These are phyloP conservation scores for Urosaurus nigricauda DNA, from an alignment of 2,797 vertebrate species.

Conservation along the genomic window DNA sequence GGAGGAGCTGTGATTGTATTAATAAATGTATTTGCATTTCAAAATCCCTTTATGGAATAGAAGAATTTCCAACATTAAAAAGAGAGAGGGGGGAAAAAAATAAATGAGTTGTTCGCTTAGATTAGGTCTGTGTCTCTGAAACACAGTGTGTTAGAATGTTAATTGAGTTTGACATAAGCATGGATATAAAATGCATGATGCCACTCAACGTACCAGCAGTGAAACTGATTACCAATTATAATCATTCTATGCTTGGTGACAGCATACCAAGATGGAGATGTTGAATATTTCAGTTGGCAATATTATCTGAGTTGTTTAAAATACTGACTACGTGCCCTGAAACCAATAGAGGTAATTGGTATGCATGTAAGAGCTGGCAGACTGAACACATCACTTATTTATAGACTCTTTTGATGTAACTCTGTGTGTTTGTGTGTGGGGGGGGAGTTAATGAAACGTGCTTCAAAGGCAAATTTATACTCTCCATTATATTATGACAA, in stretches of 20 bases:
- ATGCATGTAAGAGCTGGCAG: constrained; percentile 84
- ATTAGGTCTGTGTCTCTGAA: constrained; percentile 79
- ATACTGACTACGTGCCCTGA: constrained; percentile 85
- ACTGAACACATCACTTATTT: constrained; percentile 86
- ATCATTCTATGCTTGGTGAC: constrained; percentile 81
- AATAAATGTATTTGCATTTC: constrained; percentile 69
- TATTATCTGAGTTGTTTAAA: constrained; percentile 86
- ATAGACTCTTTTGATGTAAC: constrained; percentile 85
- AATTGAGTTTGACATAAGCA: constrained; percentile 86
- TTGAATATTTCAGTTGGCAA: constrained; percentile 86
- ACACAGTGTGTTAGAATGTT: constrained; percentile 80
- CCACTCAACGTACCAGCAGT: constrained; percentile 82
- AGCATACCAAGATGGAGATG: constrained; percentile 83
- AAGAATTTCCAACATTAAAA: constrained; percentile 70
- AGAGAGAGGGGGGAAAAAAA: constrained; percentile 59
- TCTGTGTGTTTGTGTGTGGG: constrained; percentile 74
- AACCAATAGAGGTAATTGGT: constrained; percentile 86
- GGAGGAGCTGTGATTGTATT: constrained; percentile 50
- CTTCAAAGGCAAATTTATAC: constrained; percentile 84
- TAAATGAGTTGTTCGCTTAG: constrained; percentile 75
- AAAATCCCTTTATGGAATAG: constrained; percentile 60
- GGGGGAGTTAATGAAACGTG: constrained; percentile 83
- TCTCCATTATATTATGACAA: constrained; percentile 80
- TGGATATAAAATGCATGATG: constrained; percentile 81
- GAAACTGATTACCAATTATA: constrained; percentile 88